Base-by-base conservation (phyloP, 2,797 vertebrate species). In the Onychomys arenicola region DNA sequence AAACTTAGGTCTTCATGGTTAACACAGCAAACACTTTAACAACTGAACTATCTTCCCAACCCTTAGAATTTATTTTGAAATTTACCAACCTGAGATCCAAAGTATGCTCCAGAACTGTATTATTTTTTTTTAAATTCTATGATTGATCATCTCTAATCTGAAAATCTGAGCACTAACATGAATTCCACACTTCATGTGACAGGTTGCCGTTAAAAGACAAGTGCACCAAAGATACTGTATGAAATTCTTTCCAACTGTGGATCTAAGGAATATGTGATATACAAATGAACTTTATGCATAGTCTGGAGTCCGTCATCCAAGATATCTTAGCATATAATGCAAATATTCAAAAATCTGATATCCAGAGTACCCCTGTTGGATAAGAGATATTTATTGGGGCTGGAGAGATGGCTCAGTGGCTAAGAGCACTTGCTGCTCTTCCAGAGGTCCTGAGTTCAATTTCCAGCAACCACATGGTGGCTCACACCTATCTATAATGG, bases 71-170 rank as follows among this genome's bases (percentile, higher is more conserved):
- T 89, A 75, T 59, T 40, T 95, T 88, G 37, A 81, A 59, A 91
- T 85, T 83, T 93, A 92, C 32, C 81, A 93, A 69, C 17, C 32
- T 81, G 43, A 89, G 21, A 43, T 69, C 2, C 43, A 86, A 96
- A 90, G 6, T 1, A 16, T 95, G 37, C 49, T 87, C 55, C 2
- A 90, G n/a, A 49, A 80, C 67, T 49, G 3, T 75, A 71, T 91
- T 87, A 40, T 49, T 76, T 83, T 80, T 80, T 55, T 57, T 13
- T 32, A 37, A 37, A 59, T 75, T 75, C 52, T 89, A 37, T 75
- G 55, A 75, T 34, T 75, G 7, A 57, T 71, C 49, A 73, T 40
- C 67, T 21, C 25, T 88, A 88, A 73, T 88, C n/a, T 73, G 46
- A 73, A 89, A 59, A 23, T 59, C 37, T 43, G 13, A 89, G 23